Conservation (phyloP, 2,797 vertebrate species). For the Lutjanus campechanus region DNA sequence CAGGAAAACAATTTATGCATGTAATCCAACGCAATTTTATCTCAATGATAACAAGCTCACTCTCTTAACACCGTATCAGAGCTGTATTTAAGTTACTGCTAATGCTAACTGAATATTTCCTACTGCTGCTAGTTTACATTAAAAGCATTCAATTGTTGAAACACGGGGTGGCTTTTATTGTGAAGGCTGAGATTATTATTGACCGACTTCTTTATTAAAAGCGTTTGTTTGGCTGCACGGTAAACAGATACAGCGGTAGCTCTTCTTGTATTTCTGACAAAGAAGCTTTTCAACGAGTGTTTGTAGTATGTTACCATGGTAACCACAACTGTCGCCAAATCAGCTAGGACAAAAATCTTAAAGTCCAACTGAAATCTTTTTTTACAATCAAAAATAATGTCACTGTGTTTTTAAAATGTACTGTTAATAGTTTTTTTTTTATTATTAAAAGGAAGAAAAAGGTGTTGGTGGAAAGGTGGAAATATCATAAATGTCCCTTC, state of each 20-base stretch:
- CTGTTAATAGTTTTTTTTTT: neutral
- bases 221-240: neutral
- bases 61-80: neutral
- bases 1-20: slow-evolving; percentile 4
- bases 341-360: neutral
- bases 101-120: slow-evolving; percentile 6
- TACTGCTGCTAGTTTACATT: slow-evolving; percentile 30
- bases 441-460: neutral
- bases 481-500: no score
- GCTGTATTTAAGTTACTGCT: slow-evolving; percentile 26
- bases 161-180: slow-evolving; percentile 14
- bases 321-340: slow-evolving; percentile 6
- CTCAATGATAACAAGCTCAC: neutral
- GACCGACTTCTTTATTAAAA: neutral
- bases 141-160: slow-evolving; percentile 26
- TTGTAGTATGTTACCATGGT: neutral
- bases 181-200: neutral
- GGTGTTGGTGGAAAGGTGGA: no score
- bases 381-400: neutral
- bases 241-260: neutral
- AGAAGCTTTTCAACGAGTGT: neutral
- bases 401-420: neutral
- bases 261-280: slow-evolving; percentile 7
- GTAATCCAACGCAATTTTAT: slow-evolving; percentile 6
- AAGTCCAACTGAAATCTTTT: slow-evolving; percentile 6